Percentiles rank a stretch among this genome's conserved stretches.
These are phyloP conservation scores for Irena cyanogastra DNA, from an alignment of 2,113 vertebrate genomes.

Conservation along the genomic window DNA sequence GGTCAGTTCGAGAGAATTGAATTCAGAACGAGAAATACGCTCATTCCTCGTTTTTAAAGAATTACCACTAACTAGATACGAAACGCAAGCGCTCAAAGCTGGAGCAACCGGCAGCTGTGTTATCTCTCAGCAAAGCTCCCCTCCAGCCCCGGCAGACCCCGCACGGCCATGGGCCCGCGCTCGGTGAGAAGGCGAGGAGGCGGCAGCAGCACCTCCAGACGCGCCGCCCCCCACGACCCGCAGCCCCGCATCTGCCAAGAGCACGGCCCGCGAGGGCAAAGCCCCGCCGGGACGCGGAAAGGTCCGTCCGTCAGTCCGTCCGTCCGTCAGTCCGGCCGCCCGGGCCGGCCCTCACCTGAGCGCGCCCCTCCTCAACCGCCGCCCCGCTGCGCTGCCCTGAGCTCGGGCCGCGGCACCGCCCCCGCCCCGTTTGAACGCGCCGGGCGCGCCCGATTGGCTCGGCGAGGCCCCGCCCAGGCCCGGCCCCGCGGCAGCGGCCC, in stretches of 20 bases:
- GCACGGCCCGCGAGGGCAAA: not conserved
- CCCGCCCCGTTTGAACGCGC: not conserved
- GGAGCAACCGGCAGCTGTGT: accelerated
- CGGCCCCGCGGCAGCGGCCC: no score
- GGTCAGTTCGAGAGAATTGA: not conserved
- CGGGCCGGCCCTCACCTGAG: not conserved
- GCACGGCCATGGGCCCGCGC: not conserved
- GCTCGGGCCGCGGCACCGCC: not conserved
- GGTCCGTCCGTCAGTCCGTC: no score
- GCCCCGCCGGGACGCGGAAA: no score
- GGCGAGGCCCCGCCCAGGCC: not conserved
- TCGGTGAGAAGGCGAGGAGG: not conserved
- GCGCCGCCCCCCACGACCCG: not conserved
- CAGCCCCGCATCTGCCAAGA: not conserved
- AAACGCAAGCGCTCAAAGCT: not conserved
- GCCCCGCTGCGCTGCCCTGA: no score
- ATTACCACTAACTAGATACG: not conserved
- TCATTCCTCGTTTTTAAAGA: not conserved
- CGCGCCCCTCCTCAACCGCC: not conserved
- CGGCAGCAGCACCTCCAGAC: not conserved
- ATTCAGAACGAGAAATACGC: not conserved
- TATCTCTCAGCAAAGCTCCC: accelerated
- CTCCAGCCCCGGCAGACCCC: not conserved
- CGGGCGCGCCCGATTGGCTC: not conserved
- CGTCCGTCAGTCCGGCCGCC: no score